A percentile compares a stretch with the other conserved stretches of the same genome.
Evolutionary conservation across 2,797 vertebrate species (phyloP).

Genomic region (Garrulus glandarius): DNA sequence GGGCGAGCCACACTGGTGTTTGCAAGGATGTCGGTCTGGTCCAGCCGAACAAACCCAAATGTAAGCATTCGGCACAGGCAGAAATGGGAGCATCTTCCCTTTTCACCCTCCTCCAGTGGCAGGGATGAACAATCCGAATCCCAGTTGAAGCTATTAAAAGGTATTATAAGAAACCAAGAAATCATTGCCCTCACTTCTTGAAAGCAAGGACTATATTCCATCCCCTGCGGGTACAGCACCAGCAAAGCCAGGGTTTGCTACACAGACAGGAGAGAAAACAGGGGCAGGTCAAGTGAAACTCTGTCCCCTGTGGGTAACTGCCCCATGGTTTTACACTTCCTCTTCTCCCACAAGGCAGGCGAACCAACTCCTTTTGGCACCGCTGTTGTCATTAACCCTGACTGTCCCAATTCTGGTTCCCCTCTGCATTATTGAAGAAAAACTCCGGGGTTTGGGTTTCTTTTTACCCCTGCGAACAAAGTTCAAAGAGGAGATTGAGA

Average conservation of each 20-base stretch:
- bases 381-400: neutral
- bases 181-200: neutral
- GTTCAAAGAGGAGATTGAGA: conserved; percentile 46
- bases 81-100: neutral
- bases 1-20: neutral
- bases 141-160: neutral
- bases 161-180: neutral
- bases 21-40: neutral
- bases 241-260: neutral
- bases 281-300: neutral
- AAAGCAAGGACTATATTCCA: neutral
- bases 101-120: neutral
- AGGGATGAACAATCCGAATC: neutral
- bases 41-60: neutral
- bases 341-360: neutral
- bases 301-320: neutral
- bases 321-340: neutral
- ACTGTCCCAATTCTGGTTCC: neutral
- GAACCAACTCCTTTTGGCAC: neutral
- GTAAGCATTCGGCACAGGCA: neutral
- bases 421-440: neutral
- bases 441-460: neutral
- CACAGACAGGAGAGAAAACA: neutral
- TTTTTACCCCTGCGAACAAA: neutral
- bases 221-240: neutral